Conservation (phyloP, 2,113 vertebrate species). For the Sprattus sprattus region DNA sequence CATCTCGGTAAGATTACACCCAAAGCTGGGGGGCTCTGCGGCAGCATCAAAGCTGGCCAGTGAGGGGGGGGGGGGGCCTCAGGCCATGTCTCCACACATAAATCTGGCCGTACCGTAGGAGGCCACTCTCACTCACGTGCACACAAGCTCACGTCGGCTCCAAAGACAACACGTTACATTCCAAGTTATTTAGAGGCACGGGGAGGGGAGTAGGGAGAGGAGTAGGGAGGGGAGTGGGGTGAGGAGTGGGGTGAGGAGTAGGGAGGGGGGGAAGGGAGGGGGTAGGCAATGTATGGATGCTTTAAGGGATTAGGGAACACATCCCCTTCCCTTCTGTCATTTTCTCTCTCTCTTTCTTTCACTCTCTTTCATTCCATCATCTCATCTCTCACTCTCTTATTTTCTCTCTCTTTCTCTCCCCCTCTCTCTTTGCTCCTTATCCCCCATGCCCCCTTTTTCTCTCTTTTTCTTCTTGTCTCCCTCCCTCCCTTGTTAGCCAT, state of each 20-base stretch:
- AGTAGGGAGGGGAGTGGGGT: constrained; percentile 55
- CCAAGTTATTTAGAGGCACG: constrained; percentile 65
- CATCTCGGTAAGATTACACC: constrained; percentile 60
- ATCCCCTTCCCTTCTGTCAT: constrained; percentile 49
- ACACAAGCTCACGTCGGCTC: constrained; percentile 54
- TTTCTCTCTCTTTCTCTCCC: constrained; percentile 43
- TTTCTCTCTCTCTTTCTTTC: constrained; percentile 48
- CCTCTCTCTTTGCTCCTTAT: constrained; percentile 31
- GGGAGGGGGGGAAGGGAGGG: constrained; percentile 34
- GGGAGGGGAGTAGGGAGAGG: constrained; percentile 45
- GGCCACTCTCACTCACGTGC: not conserved
- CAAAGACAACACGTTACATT: constrained; percentile 71
- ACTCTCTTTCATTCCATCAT: constrained; percentile 11
- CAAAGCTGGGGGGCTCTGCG: constrained; percentile 56
- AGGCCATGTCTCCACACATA: constrained; percentile 65
- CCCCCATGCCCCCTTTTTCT: not conserved
- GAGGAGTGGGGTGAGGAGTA: constrained; percentile 44
- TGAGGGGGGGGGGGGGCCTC: constrained; percentile 52
- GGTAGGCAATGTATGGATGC: constrained; percentile 71
- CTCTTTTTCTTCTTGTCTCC: constrained; percentile 41
- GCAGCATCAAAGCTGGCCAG: constrained; percentile 62
- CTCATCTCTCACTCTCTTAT: constrained; percentile 31
- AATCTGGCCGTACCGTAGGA: constrained; percentile 50
- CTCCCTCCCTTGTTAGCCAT: constrained; percentile 53
- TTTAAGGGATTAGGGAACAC: constrained; percentile 69